These are phyloP conservation scores for Diprion similis DNA, from an alignment of 1,140 invertebrate species.

Conservation along the genomic window DNA sequence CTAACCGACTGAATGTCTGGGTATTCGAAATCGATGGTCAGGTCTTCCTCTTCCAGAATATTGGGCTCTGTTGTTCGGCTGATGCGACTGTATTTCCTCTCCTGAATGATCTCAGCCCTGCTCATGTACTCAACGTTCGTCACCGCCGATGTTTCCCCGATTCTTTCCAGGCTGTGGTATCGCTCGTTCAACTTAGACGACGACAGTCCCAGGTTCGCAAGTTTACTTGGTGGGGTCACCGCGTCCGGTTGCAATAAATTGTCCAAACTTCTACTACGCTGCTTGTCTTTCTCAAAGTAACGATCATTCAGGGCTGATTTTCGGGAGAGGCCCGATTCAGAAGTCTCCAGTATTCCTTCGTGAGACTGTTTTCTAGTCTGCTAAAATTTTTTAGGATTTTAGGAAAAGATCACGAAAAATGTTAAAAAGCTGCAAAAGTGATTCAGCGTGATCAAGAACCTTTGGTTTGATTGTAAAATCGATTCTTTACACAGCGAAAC, in stretches of 20 bases:
- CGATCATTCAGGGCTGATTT: slow-evolving; percentile 87
- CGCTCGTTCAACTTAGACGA: slow-evolving; percentile 84
- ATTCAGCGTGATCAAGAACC: no score
- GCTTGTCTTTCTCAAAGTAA: slow-evolving; percentile 86
- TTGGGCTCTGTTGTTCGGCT: slow-evolving; percentile 58
- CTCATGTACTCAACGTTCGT: slow-evolving; percentile 65
- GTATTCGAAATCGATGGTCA: slow-evolving; percentile 72
- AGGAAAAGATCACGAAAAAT: no score
- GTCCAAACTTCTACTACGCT: slow-evolving; percentile 81
- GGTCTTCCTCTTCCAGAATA: slow-evolving; percentile 63
- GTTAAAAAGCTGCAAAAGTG: no score
- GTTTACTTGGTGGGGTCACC: slow-evolving; percentile 56
- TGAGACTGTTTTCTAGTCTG: slow-evolving; percentile 73
- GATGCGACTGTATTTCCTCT: slow-evolving; percentile 59
- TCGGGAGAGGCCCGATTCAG: slow-evolving; percentile 72
- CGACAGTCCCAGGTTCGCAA: slow-evolving; percentile 78
- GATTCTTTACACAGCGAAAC: neutral
- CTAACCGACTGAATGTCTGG: slow-evolving; percentile 69
- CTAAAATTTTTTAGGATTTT: slow-evolving; percentile 18
- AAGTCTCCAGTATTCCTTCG: slow-evolving; percentile 64
- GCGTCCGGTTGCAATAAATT: slow-evolving; percentile 74
- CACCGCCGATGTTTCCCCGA: slow-evolving; percentile 62
- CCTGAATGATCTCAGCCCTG: slow-evolving; percentile 59
- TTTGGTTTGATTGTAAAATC: slow-evolving; percentile 10
- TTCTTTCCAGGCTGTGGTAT: slow-evolving; percentile 83